These are phyloP conservation scores for Etheostoma cragini DNA, from an alignment of 2,113 vertebrate genomes.

Conservation along the genomic window DNA sequence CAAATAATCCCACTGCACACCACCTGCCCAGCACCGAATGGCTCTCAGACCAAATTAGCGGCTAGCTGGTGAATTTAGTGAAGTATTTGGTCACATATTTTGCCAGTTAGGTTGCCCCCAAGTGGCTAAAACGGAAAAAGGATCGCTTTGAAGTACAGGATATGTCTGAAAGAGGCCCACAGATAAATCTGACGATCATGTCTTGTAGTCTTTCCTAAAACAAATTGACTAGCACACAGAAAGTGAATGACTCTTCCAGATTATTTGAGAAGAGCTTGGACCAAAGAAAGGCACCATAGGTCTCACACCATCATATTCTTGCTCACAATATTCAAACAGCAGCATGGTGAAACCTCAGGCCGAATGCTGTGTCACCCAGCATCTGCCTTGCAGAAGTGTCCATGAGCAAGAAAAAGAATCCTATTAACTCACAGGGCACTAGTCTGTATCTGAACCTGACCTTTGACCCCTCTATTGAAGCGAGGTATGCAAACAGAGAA, in stretches of 20 bases:
- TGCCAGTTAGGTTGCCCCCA: not conserved
- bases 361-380: not conserved
- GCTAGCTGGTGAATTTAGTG: too few species aligned
- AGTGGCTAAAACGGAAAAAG: not conserved
- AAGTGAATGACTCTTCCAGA: not conserved
- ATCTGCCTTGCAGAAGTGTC: not conserved
- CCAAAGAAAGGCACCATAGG: not conserved
- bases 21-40: not conserved
- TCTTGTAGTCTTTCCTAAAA: too few species aligned
- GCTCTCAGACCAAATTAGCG: not conserved
- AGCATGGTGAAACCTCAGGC: not conserved
- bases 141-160: not conserved
- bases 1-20: not conserved
- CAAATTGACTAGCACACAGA: too few species aligned
- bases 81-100: too few species aligned
- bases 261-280: not conserved
- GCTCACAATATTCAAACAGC: not conserved
- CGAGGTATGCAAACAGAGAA: not conserved
- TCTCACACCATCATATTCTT: not conserved
- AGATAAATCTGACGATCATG: not conserved
- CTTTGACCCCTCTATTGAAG: conserved; percentile 12
- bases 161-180: not conserved
- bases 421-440: not conserved
- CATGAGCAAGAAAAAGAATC: not conserved
- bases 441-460: conserved; percentile 17